Conservation (phyloP, 1,140 invertebrate species). For the Lepidostoma basale region DNA sequence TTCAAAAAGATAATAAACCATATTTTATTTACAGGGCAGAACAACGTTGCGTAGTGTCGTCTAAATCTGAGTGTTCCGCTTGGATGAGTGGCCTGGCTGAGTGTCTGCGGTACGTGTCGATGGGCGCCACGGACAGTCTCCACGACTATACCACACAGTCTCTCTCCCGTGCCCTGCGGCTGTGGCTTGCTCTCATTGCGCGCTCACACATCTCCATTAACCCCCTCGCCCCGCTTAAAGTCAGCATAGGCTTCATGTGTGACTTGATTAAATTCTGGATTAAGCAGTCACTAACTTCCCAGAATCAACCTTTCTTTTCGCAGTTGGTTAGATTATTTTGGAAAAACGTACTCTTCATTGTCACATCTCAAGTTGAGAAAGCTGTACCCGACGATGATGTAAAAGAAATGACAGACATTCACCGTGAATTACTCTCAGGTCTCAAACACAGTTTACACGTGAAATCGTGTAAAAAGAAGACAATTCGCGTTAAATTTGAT, state of each 20-base stretch:
- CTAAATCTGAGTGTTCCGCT: slow-evolving; percentile 65
- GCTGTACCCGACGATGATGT: slow-evolving; percentile 44
- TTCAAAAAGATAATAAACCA: no score
- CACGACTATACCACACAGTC: slow-evolving; percentile 44
- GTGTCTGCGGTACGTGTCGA: slow-evolving; percentile 69
- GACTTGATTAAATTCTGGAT: slow-evolving; percentile 36
- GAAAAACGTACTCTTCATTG: slow-evolving; percentile 55
- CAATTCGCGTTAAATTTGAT: slow-evolving; percentile 50
- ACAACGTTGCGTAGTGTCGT: slow-evolving; percentile 58
- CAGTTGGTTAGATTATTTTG: slow-evolving; percentile 63
- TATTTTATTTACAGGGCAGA: slow-evolving; percentile 62
- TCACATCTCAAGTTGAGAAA: slow-evolving; percentile 51
- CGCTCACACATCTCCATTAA: slow-evolving; percentile 32
- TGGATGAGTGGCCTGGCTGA: slow-evolving; percentile 71
- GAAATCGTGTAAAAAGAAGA: slow-evolving; percentile 49
- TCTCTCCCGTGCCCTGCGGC: slow-evolving; percentile 27
- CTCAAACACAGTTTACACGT: slow-evolving; percentile 46
- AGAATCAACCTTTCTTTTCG: slow-evolving; percentile 51
- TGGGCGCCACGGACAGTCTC: slow-evolving; percentile 52
- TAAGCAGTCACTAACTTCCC: slow-evolving; percentile 31
- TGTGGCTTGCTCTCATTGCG: slow-evolving; percentile 30
- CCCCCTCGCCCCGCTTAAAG: slow-evolving; percentile 34
- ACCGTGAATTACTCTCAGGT: slow-evolving; percentile 49
- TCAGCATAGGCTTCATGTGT: slow-evolving; percentile 23
- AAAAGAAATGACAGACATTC: slow-evolving; percentile 45